phyloP scores from a whole-genome alignment of 2,888 invertebrate genomes.

The Halictus ligatus region DNA sequence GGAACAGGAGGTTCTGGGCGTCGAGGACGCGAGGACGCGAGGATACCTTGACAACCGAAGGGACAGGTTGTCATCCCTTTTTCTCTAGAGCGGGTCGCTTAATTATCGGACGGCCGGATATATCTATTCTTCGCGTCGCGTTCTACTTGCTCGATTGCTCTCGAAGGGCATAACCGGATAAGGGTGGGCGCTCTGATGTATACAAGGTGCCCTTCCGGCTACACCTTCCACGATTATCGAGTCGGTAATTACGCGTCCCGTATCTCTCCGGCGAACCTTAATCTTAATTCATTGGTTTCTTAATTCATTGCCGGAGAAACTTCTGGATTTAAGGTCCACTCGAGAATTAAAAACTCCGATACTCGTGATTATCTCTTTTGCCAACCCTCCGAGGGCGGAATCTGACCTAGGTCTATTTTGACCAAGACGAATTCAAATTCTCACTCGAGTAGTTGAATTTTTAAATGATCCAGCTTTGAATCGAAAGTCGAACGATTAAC shows the following conservation, averaged over 20 bases:
- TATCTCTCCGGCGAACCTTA: neutral
- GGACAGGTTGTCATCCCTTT: neutral
- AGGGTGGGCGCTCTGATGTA: neutral
- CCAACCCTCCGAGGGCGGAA: too few relatives aligned
- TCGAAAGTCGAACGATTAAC: too few relatives aligned
- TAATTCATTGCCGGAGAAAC: neutral
- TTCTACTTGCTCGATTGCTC: neutral
- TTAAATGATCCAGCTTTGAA: too few relatives aligned
- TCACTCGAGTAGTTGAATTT: too few relatives aligned
- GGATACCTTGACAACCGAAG: neutral
- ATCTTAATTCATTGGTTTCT: neutral
- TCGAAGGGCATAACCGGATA: neutral
- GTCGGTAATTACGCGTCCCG: neutral
- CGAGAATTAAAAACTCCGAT: neutral
- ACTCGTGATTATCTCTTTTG: neutral
- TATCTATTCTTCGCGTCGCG: conserved; percentile 7
- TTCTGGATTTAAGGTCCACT: neutral
- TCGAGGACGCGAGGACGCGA: neutral
- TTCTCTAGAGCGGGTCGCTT: neutral
- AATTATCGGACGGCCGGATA: neutral
- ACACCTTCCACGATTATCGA: neutral
- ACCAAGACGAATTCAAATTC: too few relatives aligned
- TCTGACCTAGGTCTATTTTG: too few relatives aligned
- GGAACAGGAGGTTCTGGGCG: neutral
- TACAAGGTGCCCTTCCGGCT: neutral